Evolutionary conservation across 1,140 invertebrate genomes (phyloP).

Genomic region (Agrypnia vestita): DNA sequence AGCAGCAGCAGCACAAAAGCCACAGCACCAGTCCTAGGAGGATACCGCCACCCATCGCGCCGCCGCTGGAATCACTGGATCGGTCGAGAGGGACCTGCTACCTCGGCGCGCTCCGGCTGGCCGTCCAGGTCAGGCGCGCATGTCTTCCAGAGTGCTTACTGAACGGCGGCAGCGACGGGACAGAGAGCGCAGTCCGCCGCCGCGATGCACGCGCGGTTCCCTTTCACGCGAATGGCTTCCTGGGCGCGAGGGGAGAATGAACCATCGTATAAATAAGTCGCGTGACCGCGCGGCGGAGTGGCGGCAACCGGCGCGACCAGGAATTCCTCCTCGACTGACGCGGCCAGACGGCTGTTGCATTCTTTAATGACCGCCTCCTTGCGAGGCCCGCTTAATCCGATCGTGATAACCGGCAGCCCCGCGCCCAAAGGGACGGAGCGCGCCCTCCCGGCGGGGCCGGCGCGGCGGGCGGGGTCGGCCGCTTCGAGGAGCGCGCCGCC

Average conservation of each 20-base stretch:
- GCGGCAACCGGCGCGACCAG: slow-evolving; percentile 29
- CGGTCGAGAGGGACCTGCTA: not conserved
- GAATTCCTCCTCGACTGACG: slow-evolving; percentile 28
- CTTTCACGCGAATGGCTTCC: not conserved
- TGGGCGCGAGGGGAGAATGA: slow-evolving; percentile 4
- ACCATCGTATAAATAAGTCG: slow-evolving; percentile 35
- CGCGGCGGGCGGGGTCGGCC: not conserved
- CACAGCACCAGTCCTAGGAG: not conserved
- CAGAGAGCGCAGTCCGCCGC: not conserved
- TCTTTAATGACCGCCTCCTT: slow-evolving; percentile 16
- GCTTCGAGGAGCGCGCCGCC: not conserved
- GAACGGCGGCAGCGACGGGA: not conserved
- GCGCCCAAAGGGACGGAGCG: not conserved
- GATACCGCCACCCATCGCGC: not conserved
- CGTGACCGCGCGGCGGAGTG: not conserved
- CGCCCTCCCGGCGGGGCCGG: not conserved
- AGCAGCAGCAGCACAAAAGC: slow-evolving; percentile 4
- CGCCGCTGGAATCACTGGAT: not conserved
- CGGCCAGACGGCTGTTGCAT: slow-evolving; percentile 26
- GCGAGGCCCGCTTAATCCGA: slow-evolving; percentile 7
- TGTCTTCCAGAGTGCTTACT: not conserved
- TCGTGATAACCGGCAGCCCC: not conserved
- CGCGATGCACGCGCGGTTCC: not conserved
- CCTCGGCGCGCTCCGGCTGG: too few relatives aligned
- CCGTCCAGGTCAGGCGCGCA: too few relatives aligned